Conservation (phyloP, 2,113 vertebrate genomes). For the Crotalus tigris region DNA sequence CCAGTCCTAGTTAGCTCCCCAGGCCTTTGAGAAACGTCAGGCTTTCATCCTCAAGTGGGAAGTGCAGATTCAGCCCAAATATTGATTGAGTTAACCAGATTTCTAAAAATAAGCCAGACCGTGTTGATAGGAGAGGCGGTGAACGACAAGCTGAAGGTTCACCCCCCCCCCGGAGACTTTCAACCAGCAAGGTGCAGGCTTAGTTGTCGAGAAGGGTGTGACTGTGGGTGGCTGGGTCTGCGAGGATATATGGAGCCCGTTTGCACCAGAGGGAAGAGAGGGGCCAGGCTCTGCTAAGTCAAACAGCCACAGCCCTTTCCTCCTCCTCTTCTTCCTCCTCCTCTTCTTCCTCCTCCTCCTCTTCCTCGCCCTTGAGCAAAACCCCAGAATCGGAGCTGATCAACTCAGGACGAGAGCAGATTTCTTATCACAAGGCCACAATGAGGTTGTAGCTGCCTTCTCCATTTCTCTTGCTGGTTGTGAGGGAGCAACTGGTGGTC, state of each 20-base stretch:
- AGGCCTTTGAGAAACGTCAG: neutral
- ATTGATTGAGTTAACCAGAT: neutral
- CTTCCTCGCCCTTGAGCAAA: neutral
- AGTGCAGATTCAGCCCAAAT: neutral
- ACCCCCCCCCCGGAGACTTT: constrained; percentile 41
- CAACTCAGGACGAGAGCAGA: neutral
- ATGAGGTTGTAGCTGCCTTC: constrained; percentile 56
- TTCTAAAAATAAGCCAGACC: constrained; percentile 36
- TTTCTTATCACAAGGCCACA: neutral
- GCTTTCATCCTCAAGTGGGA: neutral
- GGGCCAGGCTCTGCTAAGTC: neutral
- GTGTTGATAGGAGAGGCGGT: constrained; percentile 40
- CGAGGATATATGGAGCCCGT: constrained; percentile 46
- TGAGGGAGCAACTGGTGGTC: neutral
- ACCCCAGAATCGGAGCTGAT: neutral
- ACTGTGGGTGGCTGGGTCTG: constrained; percentile 55
- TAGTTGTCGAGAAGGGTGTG: constrained; percentile 29
- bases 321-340: too few relatives aligned
- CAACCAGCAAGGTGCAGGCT: constrained; percentile 24
- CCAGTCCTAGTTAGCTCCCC: neutral
- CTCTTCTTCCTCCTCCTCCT: too few relatives aligned
- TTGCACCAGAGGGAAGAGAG: neutral
- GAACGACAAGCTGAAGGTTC: neutral
- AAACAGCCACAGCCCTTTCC: neutral
- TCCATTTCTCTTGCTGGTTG: constrained; percentile 18